These are phyloP conservation scores for Grus americana DNA, from an alignment of 2,113 vertebrate genomes.

Conservation along the genomic window DNA sequence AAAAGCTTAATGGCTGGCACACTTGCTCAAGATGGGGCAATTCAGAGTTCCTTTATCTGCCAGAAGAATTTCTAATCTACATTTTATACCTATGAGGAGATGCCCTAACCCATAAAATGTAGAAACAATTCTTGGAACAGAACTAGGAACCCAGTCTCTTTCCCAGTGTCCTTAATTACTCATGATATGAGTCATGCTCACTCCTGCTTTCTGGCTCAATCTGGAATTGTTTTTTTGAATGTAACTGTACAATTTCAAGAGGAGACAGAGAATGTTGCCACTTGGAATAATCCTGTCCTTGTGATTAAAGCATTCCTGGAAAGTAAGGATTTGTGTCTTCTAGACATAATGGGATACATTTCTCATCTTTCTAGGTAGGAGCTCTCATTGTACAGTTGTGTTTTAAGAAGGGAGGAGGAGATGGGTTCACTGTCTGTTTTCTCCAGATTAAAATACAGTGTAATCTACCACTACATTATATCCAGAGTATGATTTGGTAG, in stretches of 20 bases:
- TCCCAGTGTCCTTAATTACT: slow-evolving; percentile 17
- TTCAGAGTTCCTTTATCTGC: neutral
- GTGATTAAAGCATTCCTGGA: slow-evolving; percentile 34
- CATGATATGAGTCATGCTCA: slow-evolving; percentile 1
- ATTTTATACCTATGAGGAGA: slow-evolving; percentile 48
- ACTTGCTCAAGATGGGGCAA: neutral
- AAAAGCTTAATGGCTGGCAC: neutral
- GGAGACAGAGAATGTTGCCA: neutral
- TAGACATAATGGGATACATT: neutral
- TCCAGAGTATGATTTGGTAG: neutral
- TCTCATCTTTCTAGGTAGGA: neutral
- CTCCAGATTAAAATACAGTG: neutral
- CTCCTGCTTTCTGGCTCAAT: neutral
- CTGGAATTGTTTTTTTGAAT: neutral
- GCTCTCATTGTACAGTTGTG: neutral
- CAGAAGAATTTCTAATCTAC: slow-evolving; percentile 17
- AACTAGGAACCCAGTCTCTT: neutral
- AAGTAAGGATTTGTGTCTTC: slow-evolving; percentile 6
- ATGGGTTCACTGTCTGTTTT: neutral
- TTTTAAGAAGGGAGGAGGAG: neutral
- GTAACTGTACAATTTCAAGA: neutral
- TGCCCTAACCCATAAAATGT: neutral
- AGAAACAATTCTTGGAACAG: slow-evolving; percentile 39
- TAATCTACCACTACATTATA: neutral
- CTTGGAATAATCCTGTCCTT: slow-evolving; percentile 4